phyloP scores from a whole-genome alignment of 2,888 invertebrate species.

The Athripsodes cinereus region DNA sequence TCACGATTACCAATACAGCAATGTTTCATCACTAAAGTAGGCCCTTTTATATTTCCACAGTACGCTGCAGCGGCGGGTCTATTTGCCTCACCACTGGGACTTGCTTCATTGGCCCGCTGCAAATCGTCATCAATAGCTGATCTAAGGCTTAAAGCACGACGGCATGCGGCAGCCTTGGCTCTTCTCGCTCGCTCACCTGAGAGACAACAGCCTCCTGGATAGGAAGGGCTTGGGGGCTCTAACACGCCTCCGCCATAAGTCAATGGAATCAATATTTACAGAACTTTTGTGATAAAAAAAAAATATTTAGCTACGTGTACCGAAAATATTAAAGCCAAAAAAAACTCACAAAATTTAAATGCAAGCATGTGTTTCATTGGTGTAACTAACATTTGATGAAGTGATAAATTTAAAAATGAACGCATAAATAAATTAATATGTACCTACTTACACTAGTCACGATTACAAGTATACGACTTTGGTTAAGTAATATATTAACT shows the following conservation, averaged over 20 bases:
- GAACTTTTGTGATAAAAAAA: background rate
- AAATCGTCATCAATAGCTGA: slow-evolving; percentile 93
- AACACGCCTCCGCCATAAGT: background rate
- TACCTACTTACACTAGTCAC: no score
- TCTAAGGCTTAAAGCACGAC: slow-evolving; percentile 84
- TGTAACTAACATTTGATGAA: no score
- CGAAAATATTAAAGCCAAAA: no score
- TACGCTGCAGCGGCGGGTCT: slow-evolving; percentile 60
- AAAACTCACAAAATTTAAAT: no score
- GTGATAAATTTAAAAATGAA: no score
- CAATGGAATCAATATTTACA: background rate
- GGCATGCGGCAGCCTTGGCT: slow-evolving; percentile 85
- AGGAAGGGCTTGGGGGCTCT: background rate
- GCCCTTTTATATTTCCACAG: slow-evolving; percentile 34
- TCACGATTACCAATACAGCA: no score
- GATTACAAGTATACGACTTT: no score
- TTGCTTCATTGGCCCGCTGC: slow-evolving; percentile 75
- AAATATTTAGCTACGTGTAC: no score
- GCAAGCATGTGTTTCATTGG: no score
- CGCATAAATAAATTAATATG: no score
- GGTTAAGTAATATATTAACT: no score
- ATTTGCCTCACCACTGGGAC: slow-evolving; percentile 62
- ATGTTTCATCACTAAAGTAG: no score
- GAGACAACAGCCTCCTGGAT: slow-evolving; percentile 29
- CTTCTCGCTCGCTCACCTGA: slow-evolving; percentile 44